phyloP scores from a whole-genome alignment of 2,113 vertebrate genomes.

The Lophotis ruficrista region DNA sequence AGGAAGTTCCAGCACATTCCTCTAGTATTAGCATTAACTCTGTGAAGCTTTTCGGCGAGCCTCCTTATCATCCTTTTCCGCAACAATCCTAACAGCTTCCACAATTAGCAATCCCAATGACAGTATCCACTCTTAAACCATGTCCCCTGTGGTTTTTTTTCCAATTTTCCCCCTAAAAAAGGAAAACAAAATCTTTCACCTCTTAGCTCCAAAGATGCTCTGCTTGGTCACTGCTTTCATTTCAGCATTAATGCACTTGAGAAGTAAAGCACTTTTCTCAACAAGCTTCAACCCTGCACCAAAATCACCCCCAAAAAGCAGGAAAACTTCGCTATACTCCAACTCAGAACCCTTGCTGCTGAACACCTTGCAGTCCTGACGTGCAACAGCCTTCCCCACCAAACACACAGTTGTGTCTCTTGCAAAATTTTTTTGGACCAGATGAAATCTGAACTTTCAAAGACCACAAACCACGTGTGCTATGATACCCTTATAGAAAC shows the following conservation, averaged over 20 bases:
- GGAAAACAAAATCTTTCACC: neutral
- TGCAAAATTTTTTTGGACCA: neutral
- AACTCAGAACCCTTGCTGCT: neutral
- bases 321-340: neutral
- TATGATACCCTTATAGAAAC: neutral
- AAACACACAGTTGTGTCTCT: neutral
- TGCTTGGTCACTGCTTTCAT: neutral
- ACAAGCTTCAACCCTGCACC: neutral
- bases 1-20: neutral
- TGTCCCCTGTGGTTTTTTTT: neutral
- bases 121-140: neutral
- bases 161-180: neutral
- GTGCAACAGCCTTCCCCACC: neutral
- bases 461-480: neutral
- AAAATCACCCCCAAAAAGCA: neutral
- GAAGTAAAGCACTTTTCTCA: neutral
- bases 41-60: fast-evolving
- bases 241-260: neutral
- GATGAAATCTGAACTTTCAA: neutral
- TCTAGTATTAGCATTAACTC: neutral
- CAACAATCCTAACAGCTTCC: neutral
- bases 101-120: neutral
- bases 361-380: neutral
- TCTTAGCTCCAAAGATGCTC: neutral
- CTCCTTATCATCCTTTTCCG: neutral